These are phyloP conservation scores for Bergia sp. DNA, from an alignment of 92 coral and sea anemone genomes.

Conservation along the genomic window DNA sequence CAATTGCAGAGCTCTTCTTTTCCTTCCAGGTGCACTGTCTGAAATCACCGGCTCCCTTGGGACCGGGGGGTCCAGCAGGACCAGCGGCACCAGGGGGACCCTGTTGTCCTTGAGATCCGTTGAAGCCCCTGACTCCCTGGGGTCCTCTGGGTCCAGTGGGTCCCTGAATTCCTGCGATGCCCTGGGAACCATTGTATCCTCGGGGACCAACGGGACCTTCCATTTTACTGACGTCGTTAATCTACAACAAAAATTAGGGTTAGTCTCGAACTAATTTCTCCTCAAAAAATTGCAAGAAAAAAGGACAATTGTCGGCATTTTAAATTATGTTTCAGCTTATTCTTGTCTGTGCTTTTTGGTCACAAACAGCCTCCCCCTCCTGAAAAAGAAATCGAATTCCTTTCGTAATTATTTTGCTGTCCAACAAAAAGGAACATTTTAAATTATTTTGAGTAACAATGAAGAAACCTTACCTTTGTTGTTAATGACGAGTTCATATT, in stretches of 20 bases:
- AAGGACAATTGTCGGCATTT: too few relatives aligned
- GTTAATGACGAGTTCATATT: neutral
- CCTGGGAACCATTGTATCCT: neutral
- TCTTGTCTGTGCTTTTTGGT: too few relatives aligned
- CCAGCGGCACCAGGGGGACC: neutral
- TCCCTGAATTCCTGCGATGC: neutral
- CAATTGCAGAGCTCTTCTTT: neutral
- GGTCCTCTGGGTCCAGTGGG: neutral
- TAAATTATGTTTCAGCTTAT: too few relatives aligned
- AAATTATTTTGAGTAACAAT: neutral
- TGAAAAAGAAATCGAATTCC: too few relatives aligned
- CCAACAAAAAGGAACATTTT: neutral
- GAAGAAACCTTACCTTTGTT: neutral
- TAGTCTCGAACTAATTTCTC: too few relatives aligned
- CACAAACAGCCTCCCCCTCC: too few relatives aligned
- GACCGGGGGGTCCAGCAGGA: neutral
- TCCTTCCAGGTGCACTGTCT: neutral
- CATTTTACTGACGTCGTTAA: neutral
- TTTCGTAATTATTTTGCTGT: too few relatives aligned
- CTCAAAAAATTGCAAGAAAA: too few relatives aligned
- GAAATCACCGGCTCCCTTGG: neutral
- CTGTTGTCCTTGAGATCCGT: neutral
- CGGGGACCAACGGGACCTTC: neutral
- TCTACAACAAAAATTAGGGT: neutral
- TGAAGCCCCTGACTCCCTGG: neutral